Evolutionary conservation across 2,888 invertebrate genomes (phyloP), one percentile per base, ranked within the genome.

Genomic region (Spisula subtruncata): DNA sequence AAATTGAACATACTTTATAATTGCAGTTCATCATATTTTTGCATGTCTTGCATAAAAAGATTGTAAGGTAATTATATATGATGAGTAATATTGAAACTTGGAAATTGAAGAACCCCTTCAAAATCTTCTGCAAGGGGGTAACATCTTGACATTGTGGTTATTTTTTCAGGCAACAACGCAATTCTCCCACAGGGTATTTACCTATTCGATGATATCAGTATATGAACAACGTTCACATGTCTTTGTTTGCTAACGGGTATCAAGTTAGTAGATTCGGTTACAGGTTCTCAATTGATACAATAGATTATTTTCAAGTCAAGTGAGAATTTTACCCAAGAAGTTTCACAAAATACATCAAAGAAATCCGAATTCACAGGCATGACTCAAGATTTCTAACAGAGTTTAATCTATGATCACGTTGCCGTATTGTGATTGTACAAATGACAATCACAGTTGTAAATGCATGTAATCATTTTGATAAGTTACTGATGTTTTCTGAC

Each of bases 401-500:
- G 81, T 48, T 8, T 35, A 46, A 81, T 48, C 81, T 46, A 48
- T 5, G 48, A 46, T 51, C 81, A 25, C n/a, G 20, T 32, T 35
- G 79, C 20, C 79, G 18, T 20, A 16, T 29, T 25, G n/a, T 81
- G 48, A 51, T 81, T 35, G 25, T n/a, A 14, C 25, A 81, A 81
- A 81, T 46, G 81, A 81, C 81, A 81, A 48, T 46, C 81, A 81
- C 81, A 81, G 81, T 81, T 46, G 81, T 81, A 46, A 12, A 46
- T 81, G 46, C 48, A 29, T 25, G 48, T 81, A 81, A 46, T 46
- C 48, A 81, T 51, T 25, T 81, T 46, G 81, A 81, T 81, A 48
- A 5, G 20, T 81, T 46, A 48, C 48, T 29, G 20, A 51, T 25
- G 60, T 5, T 16, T 83, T 32, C 41, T n/a, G n/a, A n/a, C n/a